Percentiles rank a stretch among this genome's conserved stretches.
phyloP scores from a whole-genome alignment of 64 coral and sea anemone genomes.

The Catalaphyllia jardinei region DNA sequence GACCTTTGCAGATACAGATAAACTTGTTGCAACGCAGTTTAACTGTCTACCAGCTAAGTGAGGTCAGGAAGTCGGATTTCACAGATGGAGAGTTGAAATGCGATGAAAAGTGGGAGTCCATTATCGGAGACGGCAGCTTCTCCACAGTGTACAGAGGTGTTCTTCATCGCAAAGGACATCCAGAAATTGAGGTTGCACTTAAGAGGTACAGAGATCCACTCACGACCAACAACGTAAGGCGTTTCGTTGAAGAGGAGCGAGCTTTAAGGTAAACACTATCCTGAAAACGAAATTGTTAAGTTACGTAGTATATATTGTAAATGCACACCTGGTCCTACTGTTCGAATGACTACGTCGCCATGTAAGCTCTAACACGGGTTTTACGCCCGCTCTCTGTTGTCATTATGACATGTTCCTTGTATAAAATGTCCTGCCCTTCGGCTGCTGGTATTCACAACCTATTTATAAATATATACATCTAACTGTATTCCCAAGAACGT shows the following conservation, averaged over 20 bases:
- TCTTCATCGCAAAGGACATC: not conserved
- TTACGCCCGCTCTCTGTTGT: too few species aligned
- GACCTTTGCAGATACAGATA: not conserved
- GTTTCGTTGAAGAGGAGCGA: constrained; percentile 1
- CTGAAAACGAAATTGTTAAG: too few species aligned
- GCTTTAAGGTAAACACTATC: not conserved
- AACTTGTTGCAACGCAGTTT: not conserved
- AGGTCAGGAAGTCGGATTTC: constrained; percentile 1
- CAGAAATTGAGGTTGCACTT: not conserved
- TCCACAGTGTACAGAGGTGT: not conserved
- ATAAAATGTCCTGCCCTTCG: too few species aligned
- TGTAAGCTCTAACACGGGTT: too few species aligned
- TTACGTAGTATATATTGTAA: too few species aligned
- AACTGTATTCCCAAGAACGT: too few species aligned
- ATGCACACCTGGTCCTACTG: too few species aligned
- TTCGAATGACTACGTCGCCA: too few species aligned
- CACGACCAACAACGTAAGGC: not conserved
- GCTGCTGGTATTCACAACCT: too few species aligned
- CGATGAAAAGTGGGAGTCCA: not conserved
- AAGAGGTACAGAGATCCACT: not conserved
- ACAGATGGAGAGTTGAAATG: not conserved
- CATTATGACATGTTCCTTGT: too few species aligned
- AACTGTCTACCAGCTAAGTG: not conserved
- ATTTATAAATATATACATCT: too few species aligned
- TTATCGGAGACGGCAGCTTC: not conserved